phyloP scores from a whole-genome alignment of 2,113 vertebrate genomes.

The Gasterosteus aculeatus region DNA sequence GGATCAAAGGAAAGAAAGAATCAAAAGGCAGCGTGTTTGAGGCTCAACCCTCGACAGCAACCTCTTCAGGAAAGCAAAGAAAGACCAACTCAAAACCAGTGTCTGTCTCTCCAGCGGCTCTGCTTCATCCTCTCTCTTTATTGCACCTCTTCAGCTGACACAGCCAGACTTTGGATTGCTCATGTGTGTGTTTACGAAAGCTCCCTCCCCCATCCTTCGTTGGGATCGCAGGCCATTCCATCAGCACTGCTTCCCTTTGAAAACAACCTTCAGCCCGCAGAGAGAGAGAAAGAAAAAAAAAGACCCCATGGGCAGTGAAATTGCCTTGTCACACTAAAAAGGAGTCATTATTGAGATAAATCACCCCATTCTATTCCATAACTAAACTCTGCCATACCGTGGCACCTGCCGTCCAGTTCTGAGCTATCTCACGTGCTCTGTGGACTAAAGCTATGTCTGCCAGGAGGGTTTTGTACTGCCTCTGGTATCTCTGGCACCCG shows the following conservation, averaged over 20 bases:
- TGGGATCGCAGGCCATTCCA: constrained; percentile 55
- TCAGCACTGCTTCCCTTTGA: constrained; percentile 50
- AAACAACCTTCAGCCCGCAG: constrained; percentile 54
- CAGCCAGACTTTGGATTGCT: constrained; percentile 54
- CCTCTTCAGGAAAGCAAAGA: constrained; percentile 42
- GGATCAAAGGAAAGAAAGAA: constrained; percentile 54
- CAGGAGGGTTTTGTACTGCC: constrained; percentile 17
- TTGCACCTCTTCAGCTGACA: constrained; percentile 58
- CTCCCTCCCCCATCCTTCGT: constrained; percentile 25
- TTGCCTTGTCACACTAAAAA: constrained; percentile 80
- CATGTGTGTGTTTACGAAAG: constrained; percentile 61
- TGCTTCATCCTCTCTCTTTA: constrained; percentile 45
- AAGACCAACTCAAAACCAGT: constrained; percentile 35
- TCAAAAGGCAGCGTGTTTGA: constrained; percentile 47
- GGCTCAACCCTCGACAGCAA: constrained; percentile 28
- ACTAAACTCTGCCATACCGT: constrained; percentile 67
- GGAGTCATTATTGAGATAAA: constrained; percentile 81
- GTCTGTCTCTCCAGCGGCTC: constrained; percentile 29
- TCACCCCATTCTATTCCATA: constrained; percentile 72
- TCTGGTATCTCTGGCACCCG: constrained; percentile 30
- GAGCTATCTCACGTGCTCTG: constrained; percentile 33
- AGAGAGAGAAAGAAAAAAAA: background rate
- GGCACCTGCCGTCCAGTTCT: constrained; percentile 59
- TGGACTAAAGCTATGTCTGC: constrained; percentile 20
- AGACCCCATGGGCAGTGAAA: constrained; percentile 68